A percentile compares a stretch with the other conserved stretches of the same genome.
These are phyloP conservation scores for Drosophila planitibia DNA, from an alignment of 2,888 invertebrate genomes.

Conservation along the genomic window DNA sequence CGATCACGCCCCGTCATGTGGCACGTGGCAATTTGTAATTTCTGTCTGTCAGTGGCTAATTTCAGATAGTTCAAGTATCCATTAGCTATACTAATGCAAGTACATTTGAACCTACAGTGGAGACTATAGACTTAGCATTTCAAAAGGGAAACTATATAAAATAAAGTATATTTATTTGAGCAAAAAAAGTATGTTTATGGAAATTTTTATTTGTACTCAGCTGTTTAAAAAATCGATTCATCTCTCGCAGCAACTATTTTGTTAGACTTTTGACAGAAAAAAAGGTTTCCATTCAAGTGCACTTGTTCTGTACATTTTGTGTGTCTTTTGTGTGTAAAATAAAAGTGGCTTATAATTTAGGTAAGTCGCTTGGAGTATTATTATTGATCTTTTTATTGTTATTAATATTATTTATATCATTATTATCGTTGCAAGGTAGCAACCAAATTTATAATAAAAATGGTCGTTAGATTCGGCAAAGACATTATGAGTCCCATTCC, in stretches of 20 bases:
- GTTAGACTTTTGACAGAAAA: not conserved
- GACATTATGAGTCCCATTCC: not conserved
- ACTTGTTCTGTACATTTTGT: not conserved
- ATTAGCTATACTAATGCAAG: conserved; percentile 20
- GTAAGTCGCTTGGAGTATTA: not conserved
- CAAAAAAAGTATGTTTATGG: not conserved
- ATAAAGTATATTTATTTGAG: not conserved
- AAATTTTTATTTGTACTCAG: not conserved
- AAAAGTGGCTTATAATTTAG: not conserved
- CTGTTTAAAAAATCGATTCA: not conserved
- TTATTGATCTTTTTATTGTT: not conserved
- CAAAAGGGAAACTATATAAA: not conserved
- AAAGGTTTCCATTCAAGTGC: not conserved
- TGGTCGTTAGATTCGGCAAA: not conserved
- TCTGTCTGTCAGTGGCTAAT: conserved; percentile 30
- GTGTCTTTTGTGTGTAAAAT: not conserved
- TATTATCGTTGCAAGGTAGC: not conserved
- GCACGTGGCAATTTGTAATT: conserved; percentile 24
- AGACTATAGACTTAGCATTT: not conserved
- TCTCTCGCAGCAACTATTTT: not conserved
- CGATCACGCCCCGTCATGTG: conserved; percentile 5
- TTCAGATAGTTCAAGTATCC: conserved; percentile 34
- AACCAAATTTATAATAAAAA: not conserved
- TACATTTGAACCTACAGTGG: conserved; percentile 2
- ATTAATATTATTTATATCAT: not conserved